Evolutionary conservation across 2,888 invertebrate species (phyloP).

Genomic region (Tipula helvola): DNA sequence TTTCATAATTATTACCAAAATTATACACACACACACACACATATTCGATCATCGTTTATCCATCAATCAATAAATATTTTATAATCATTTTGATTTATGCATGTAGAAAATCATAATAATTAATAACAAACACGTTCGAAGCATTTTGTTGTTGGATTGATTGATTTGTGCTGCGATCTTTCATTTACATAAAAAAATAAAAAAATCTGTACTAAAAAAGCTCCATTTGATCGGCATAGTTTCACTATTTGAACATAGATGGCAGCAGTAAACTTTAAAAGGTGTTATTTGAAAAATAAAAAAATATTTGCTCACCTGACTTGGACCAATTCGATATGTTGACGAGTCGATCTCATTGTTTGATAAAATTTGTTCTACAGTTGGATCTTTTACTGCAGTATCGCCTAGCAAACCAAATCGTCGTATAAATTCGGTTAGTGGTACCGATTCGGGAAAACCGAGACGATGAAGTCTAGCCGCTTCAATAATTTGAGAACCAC

Average conservation of each 20-base stretch:
- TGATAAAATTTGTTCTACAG: constrained; percentile 73
- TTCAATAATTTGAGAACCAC: constrained; percentile 82
- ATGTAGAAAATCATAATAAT: neutral
- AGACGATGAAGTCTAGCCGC: constrained; percentile 82
- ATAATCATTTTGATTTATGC: neutral
- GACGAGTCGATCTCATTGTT: constrained; percentile 73
- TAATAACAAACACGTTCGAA: neutral
- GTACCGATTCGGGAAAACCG: constrained; percentile 87
- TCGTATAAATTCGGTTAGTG: constrained; percentile 76
- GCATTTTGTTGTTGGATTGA: neutral
- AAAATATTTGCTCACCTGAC: constrained; percentile 57
- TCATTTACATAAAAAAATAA: neutral
- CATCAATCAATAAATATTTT: neutral
- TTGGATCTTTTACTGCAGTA: constrained; percentile 30
- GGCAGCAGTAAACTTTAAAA: neutral
- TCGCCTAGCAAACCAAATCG: constrained; percentile 53
- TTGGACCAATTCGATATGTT: constrained; percentile 79
- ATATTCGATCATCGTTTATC: neutral
- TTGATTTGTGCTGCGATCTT: neutral
- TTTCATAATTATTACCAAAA: neutral
- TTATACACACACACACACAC: neutral
- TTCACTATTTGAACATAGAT: neutral
- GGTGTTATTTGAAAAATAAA: neutral
- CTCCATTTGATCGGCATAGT: neutral
- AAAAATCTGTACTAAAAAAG: neutral